phyloP scores from a whole-genome alignment of 2,888 invertebrate species.

The Pseudanteris insignis region DNA sequence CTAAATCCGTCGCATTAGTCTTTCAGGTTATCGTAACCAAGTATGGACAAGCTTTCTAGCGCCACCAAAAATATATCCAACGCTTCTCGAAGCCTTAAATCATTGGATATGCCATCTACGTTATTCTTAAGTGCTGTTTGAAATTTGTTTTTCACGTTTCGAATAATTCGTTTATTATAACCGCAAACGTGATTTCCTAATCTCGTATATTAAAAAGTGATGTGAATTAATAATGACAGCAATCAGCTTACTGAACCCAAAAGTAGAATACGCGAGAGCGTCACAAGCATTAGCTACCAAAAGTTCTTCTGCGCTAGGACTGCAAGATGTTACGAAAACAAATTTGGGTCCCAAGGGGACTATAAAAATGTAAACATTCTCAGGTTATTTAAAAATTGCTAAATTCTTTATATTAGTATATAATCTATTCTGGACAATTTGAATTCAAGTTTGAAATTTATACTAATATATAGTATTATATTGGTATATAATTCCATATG shows the following conservation, averaged over 20 bases:
- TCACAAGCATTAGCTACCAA: constrained; percentile 96
- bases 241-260: constrained; percentile 94
- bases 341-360: constrained; percentile 99
- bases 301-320: constrained; percentile 95
- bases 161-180: no score
- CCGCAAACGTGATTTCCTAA: no score
- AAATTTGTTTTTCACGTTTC: no score
- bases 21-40: no score
- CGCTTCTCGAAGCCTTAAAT: no score
- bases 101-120: no score
- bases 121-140: no score
- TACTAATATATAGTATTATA: constrained; percentile 15
- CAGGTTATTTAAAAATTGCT: neutral
- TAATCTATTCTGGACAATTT: no score
- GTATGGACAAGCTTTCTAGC: no score
- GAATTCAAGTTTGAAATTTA: neutral
- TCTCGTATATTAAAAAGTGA: no score
- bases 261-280: constrained; percentile 98
- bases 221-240: constrained; percentile 87
- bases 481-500: constrained; percentile 14
- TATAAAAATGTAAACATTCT: constrained; percentile 92
- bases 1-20: no score
- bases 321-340: constrained; percentile 98
- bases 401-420: neutral
- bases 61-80: no score